A percentile compares a stretch with the other conserved stretches of the same genome.
phyloP scores from a whole-genome alignment of 2,888 invertebrate species.

The Andrena haemorrhoa region DNA sequence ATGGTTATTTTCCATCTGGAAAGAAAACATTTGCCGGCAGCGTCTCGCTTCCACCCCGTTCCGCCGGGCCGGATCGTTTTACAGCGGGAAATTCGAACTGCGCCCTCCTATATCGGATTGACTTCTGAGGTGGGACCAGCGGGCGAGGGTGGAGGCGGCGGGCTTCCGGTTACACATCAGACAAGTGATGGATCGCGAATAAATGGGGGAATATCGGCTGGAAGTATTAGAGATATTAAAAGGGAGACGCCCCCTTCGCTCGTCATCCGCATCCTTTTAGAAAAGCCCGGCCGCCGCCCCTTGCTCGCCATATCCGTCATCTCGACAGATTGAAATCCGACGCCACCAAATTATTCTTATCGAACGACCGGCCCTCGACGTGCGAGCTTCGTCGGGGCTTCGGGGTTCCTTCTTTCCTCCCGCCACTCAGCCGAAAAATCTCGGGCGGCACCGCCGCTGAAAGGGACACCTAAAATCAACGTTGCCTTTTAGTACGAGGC shows the following conservation, averaged over 20 bases:
- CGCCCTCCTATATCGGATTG: constrained; percentile 64
- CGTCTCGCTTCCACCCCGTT: constrained; percentile 43
- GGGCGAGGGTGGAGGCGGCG: neutral
- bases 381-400: constrained; percentile 33
- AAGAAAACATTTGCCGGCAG: constrained; percentile 64
- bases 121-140: constrained; percentile 51
- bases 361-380: constrained; percentile 49
- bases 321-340: constrained; percentile 73
- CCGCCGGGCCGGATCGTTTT: constrained; percentile 51
- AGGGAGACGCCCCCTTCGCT: constrained; percentile 62
- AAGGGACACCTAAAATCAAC: too few species aligned
- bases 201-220: constrained; percentile 79
- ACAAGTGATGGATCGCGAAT: constrained; percentile 78
- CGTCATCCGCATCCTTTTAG: constrained; percentile 57
- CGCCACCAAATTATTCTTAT: constrained; percentile 69
- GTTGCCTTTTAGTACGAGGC: too few species aligned
- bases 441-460: neutral
- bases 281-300: constrained; percentile 7
- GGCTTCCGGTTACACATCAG: constrained; percentile 77
- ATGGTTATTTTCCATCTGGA: constrained; percentile 59
- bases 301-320: constrained; percentile 70
- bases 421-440: constrained; percentile 11
- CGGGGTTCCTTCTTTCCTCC: constrained; percentile 18
- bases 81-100: constrained; percentile 67
- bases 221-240: constrained; percentile 80